Evolutionary conservation across 2,888 invertebrate genomes (phyloP).

Genomic region (Miltochrista miniata): DNA sequence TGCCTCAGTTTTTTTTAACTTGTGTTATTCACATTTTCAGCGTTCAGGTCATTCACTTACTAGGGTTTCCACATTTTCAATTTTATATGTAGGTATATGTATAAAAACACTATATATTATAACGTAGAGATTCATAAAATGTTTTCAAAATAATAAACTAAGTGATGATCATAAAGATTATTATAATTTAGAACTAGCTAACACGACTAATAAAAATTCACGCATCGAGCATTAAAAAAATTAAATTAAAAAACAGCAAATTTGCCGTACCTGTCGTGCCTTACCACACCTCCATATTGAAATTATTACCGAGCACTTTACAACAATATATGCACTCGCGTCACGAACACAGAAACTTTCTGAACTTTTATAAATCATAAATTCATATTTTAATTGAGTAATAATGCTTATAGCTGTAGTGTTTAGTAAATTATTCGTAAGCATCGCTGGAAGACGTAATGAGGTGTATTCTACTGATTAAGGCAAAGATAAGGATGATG

Average conservation of each 20-base stretch:
- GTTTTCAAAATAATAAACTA: no score
- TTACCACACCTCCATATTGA: slow-evolving; percentile 40
- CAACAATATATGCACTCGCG: slow-evolving; percentile 42
- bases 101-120: no score
- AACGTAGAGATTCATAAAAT: no score
- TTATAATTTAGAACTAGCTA: no score
- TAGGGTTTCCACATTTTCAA: no score
- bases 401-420: slow-evolving; percentile 29
- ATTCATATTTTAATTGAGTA: slow-evolving; percentile 43
- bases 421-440: slow-evolving; percentile 32
- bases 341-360: slow-evolving; percentile 42
- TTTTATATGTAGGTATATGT: no score
- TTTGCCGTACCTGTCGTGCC: slow-evolving; percentile 28
- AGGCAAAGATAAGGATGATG: slow-evolving; percentile 23
- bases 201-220: neutral
- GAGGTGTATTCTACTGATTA: slow-evolving; percentile 30
- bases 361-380: slow-evolving; percentile 43
- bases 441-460: slow-evolving; percentile 30
- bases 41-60: no score
- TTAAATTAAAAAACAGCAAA: slow-evolving; percentile 21
- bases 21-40: no score
- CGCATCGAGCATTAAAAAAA: slow-evolving; percentile 26
- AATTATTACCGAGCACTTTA: slow-evolving; percentile 36
- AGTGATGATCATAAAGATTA: neutral
- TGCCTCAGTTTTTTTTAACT: no score